A percentile compares a stretch with the other conserved stretches of the same genome.
These are phyloP conservation scores for Melanaphis sacchari DNA, from an alignment of 1,140 invertebrate species.

Conservation along the genomic window DNA sequence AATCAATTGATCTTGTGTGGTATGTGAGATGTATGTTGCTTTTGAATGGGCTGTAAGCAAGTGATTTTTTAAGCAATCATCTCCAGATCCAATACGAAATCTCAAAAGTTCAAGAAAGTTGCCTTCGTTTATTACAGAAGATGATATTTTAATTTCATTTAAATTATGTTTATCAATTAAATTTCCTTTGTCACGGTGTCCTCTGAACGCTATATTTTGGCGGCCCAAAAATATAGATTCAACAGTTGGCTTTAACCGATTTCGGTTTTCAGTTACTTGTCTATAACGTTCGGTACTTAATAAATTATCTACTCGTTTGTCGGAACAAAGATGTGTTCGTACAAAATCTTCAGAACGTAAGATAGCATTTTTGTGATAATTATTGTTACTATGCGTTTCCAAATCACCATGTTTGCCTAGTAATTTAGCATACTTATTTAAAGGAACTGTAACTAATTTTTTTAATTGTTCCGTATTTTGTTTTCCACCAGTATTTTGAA, in stretches of 20 bases:
- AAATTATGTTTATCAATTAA: no score
- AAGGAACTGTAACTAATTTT: not conserved
- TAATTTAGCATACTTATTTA: not conserved
- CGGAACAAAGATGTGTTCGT: not conserved
- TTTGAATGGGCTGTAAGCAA: no score
- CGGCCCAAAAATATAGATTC: not conserved
- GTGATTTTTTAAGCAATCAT: no score
- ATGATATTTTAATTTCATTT: no score
- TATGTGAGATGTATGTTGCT: no score
- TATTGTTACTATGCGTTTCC: not conserved
- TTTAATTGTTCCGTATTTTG: not conserved
- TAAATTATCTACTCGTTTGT: not conserved
- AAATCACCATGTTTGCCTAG: not conserved
- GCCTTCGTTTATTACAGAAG: no score
- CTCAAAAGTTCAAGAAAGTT: no score
- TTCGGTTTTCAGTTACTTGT: not conserved
- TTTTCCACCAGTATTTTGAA: not conserved
- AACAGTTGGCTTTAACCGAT: not conserved
- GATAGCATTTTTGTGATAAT: not conserved
- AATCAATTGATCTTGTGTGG: no score
- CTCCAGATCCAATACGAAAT: no score
- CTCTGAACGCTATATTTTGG: no score
- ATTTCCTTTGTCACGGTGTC: no score
- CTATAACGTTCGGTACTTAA: not conserved
- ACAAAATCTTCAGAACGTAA: not conserved